phyloP scores from a whole-genome alignment of 1,140 invertebrate genomes.

The Octopus bimaculoides region DNA sequence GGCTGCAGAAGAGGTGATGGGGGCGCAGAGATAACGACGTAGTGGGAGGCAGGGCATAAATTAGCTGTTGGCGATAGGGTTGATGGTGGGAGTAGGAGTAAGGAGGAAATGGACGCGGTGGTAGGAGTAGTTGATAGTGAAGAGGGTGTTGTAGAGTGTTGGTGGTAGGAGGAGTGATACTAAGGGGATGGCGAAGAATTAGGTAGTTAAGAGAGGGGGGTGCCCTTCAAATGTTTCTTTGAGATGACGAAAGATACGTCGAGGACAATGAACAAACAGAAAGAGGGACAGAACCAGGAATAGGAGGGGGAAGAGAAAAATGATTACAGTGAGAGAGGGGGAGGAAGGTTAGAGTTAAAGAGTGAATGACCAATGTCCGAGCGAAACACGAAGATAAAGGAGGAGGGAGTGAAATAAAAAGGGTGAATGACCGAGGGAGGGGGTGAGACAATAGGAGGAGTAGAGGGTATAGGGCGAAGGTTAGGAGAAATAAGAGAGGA shows the following conservation, averaged over 20 bases:
- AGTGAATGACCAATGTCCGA: not conserved
- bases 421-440: not conserved
- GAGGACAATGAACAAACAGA: not conserved
- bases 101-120: not conserved
- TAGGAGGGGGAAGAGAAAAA: not conserved
- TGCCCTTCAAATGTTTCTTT: not conserved
- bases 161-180: not conserved
- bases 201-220: not conserved
- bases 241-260: not conserved
- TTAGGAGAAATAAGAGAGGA: not conserved
- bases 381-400: not conserved
- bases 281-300: not conserved
- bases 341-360: not conserved
- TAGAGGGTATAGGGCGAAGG: not conserved
- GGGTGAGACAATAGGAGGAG: not conserved
- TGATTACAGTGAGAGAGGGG: not conserved
- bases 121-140: no score
- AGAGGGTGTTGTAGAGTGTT: not conserved
- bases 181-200: not conserved
- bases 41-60: not conserved
- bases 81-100: not conserved
- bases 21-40: not conserved
- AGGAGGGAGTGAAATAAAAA: not conserved
- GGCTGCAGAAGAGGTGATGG: not conserved
- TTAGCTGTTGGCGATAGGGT: not conserved